Evolutionary conservation across 2,113 vertebrate genomes (phyloP).

Genomic region (Neodontobutis hainanensis): DNA sequence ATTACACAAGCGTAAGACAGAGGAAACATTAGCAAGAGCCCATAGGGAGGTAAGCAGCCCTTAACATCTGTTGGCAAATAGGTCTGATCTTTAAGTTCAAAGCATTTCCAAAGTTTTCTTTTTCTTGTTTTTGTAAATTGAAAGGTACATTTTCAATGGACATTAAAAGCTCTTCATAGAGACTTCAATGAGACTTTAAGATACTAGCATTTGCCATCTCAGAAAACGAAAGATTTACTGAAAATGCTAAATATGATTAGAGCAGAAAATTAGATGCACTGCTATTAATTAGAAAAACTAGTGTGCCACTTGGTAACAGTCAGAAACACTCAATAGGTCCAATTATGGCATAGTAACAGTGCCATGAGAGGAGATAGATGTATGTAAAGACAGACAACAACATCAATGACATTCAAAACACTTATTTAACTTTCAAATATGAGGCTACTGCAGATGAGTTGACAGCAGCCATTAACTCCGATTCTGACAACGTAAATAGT

Average conservation of each 20-base stretch:
- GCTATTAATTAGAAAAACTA: conserved; percentile 14
- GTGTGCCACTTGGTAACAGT: background rate
- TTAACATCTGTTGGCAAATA: conserved; percentile 16
- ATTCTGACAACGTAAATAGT: conserved; percentile 31
- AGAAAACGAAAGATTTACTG: background rate
- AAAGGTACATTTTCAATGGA: too few relatives aligned
- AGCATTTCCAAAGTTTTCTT: background rate
- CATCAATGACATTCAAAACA: conserved; percentile 13
- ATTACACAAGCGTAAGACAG: conserved; percentile 40
- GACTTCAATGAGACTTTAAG: background rate
- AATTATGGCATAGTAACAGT: conserved; percentile 15
- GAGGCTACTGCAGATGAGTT: background rate
- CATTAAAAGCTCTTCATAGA: too few relatives aligned
- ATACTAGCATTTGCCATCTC: background rate
- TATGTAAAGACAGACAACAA: background rate
- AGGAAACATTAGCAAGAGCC: conserved; percentile 23
- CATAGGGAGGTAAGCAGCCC: conserved; percentile 17
- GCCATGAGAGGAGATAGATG: background rate
- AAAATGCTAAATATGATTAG: background rate
- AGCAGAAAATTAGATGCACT: conserved; percentile 13
- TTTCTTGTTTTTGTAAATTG: too few relatives aligned
- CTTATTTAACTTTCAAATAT: conserved; percentile 28
- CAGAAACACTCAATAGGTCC: conserved; percentile 4
- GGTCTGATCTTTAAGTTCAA: conserved; percentile 12
- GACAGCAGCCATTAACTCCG: conserved; percentile 1